Evolutionary conservation across 2,888 invertebrate genomes (phyloP).

Genomic region (Polydrusus cervinus): DNA sequence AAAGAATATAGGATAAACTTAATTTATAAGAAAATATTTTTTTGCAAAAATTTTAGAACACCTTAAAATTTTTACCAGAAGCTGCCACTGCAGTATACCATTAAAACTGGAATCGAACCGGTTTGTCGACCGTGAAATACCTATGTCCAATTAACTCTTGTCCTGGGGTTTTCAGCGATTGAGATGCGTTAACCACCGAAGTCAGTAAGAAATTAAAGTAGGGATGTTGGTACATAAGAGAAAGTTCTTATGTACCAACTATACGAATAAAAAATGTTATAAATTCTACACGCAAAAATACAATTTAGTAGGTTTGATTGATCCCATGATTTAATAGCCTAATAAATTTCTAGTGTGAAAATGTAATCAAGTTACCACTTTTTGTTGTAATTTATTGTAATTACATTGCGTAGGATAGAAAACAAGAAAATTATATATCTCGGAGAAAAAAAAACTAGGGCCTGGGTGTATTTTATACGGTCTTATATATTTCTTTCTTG

Average conservation of each 20-base stretch:
- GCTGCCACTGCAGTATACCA: too few species aligned
- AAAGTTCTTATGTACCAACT: background rate
- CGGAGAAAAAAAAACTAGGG: slow-evolving; percentile 1
- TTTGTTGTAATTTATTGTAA: slow-evolving; percentile 12
- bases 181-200: too few species aligned
- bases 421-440: slow-evolving; percentile 10
- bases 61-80: too few species aligned
- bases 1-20: too few species aligned
- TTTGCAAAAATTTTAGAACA: too few species aligned
- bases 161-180: too few species aligned
- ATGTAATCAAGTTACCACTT: slow-evolving; percentile 4
- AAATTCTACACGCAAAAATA: background rate
- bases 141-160: too few species aligned
- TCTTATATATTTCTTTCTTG: slow-evolving; percentile 14
- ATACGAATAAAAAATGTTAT: background rate
- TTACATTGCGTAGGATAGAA: slow-evolving; percentile 11
- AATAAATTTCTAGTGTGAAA: slow-evolving; percentile 6
- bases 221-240: background rate
- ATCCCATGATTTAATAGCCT: background rate
- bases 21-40: too few species aligned
- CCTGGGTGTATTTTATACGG: slow-evolving; percentile 20
- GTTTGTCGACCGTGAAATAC: too few species aligned
- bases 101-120: too few species aligned
- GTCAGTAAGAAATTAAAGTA: too few species aligned
- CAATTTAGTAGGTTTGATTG: background rate